Base-by-base conservation (phyloP, 1,140 invertebrate genomes). In the Brachionus rubens region DNA sequence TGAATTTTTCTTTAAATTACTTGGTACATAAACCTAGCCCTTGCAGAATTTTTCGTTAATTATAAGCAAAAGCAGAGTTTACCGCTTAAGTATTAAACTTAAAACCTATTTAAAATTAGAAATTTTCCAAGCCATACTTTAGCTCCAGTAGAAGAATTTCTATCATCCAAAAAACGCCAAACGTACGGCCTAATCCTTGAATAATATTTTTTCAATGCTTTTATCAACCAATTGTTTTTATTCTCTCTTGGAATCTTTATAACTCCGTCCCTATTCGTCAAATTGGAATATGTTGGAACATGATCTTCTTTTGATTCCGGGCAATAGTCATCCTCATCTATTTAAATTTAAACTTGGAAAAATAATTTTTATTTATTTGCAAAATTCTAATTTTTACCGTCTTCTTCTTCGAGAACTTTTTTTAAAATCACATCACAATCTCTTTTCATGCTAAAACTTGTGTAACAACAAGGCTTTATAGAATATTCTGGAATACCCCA, bases 401-500 rank as follows among this genome's bases (percentile, higher is more conserved):
- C 59, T 10, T 19, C 59, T 43, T 65, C 59, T 43, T 65, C 59
- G 6, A 65, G 12, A 0, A 65, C 40, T 65, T 65, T 41, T 65
- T 65, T 65, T 46, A 65, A 43, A 12, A 65, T 21, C 41, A 50
- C 46, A 50, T 72, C 68, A 16, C 68, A 72, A 19, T 72, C 68
- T 40, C 68, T 21, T 36, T 54, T 48, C 1, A 41, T 54, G 19
- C 68, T 48, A 24, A 75, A 77, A 19, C 19, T 48, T 12, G 62
- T 48, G 36, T 46, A 67, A 36, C 79, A 80, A 72, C 79, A 80
- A 12, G 76, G 78, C 40, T 80, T 70, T n/a, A 80, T 78, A 9
- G 77, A 59, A 14, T 75, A 75, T 16, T 79, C 79, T 47, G 77
- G 77, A 16, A 99, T 99, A 26, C 97, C 96, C 85, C 98, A 99